Conservation (phyloP, 2,888 invertebrate species). For the Cataglyphis cursor region DNA sequence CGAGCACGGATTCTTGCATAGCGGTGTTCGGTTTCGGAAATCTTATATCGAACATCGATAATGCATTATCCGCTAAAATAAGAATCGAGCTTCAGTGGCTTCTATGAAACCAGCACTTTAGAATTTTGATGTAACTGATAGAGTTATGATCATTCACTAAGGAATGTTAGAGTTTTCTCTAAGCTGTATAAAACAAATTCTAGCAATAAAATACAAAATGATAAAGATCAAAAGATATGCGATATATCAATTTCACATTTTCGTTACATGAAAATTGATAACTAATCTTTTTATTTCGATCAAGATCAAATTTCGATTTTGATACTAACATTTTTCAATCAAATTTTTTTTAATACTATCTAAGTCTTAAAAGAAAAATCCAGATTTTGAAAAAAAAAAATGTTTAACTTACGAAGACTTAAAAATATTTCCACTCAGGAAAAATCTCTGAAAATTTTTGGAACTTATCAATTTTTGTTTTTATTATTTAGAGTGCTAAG, state of each 20-base stretch:
- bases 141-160: background rate
- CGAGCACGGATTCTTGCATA: slow-evolving; percentile 61
- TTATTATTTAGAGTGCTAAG: background rate
- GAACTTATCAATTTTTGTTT: background rate
- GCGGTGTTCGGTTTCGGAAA: slow-evolving; percentile 62
- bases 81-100: slow-evolving; percentile 37
- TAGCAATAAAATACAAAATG: background rate
- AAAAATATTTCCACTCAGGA: background rate
- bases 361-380: background rate
- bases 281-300: background rate
- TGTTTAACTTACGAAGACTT: background rate
- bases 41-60: slow-evolving; percentile 70
- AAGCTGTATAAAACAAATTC: background rate
- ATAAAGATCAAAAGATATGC: background rate
- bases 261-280: background rate
- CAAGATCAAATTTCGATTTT: background rate
- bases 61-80: slow-evolving; percentile 68
- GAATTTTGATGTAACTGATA: slow-evolving; percentile 22
- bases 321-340: background rate
- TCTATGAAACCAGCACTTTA: background rate
- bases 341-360: background rate
- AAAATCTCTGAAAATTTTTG: background rate
- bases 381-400: background rate
- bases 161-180: background rate
- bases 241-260: background rate